A percentile compares a stretch with the other conserved stretches of the same genome.
These are phyloP conservation scores for Microtus obscurus DNA, from an alignment of 2,797 vertebrate species.

Conservation along the genomic window DNA sequence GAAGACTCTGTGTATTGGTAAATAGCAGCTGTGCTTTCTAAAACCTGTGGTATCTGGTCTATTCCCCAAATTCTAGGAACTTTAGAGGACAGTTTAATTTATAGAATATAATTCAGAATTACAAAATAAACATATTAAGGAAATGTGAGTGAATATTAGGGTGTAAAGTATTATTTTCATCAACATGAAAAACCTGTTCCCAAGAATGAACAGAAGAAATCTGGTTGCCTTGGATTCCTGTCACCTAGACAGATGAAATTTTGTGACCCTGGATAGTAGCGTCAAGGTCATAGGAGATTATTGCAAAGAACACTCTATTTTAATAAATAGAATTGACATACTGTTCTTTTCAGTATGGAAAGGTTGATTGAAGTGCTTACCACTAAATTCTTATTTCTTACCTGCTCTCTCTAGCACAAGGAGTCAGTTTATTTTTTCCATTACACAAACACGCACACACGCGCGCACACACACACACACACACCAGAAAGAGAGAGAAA, in stretches of 20 bases:
- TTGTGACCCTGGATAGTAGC: neutral
- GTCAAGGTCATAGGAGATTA: neutral
- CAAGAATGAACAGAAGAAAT: neutral
- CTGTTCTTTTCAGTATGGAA: neutral
- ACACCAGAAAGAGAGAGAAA: neutral
- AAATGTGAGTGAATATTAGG: slow-evolving; percentile 34
- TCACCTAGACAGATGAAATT: neutral
- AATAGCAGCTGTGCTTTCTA: neutral
- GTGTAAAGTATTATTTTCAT: neutral
- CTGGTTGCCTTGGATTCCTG: neutral
- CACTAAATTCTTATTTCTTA: neutral
- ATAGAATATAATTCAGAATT: neutral
- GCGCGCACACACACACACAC: neutral
- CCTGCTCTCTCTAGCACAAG: neutral
- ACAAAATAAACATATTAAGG: neutral
- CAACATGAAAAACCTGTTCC: neutral
- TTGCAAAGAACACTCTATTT: neutral
- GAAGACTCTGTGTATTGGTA: neutral
- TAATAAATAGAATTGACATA: neutral
- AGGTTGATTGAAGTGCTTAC: neutral
- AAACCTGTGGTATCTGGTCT: neutral
- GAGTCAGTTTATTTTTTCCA: neutral
- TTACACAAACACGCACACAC: neutral
- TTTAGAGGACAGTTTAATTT: neutral
- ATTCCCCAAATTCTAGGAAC: neutral